Base-by-base conservation (phyloP, 2,797 vertebrate species). In the Percopsis omiscomaycus region DNA sequence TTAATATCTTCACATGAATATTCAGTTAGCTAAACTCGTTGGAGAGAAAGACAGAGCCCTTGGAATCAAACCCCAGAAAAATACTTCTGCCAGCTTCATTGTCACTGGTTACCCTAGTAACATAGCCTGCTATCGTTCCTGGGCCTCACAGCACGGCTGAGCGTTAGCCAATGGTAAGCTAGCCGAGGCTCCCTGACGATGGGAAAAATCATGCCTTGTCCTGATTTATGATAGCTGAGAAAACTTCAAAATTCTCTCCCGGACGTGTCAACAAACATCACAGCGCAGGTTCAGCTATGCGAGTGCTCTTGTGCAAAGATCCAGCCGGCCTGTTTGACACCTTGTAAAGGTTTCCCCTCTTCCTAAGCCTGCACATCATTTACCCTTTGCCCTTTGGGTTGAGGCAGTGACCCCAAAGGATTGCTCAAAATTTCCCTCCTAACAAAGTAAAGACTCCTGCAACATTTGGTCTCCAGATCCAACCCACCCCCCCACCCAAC, bases 381-480 rank as follows among this genome's bases (percentile, higher is more conserved):
- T 66, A 66, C 61, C 60, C 66, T 37, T 50, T 74, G 68, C 81
- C 79, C 70, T 78, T 74, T 71, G 71, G 74, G 70, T 77, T 54
- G 46, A 57, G 82, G 66, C 69, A 69, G 68, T 89, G 87, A 91
- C 89, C 87, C 82, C 50, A 71, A 74, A 70, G 63, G 68, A 81
- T 78, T 66, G 73, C 61, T 80, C 68, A 53, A 71, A 59, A 78
- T 71, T 59, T 79, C 69, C 66, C 60, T 71, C 69, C 58, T 78
- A 78, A 68, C 49, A 77, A 59, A 49, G 58, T 80, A 83, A 81
- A n/a, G 72, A 68, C 74, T 75, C 75, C 76, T 70, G 74, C 80
- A 88, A 88, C 91, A 92, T 92, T 92, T 91, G 92, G 91, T 81
- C 78, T 79, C 89, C 92, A 92, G 89, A 89, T 89, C 87, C 66